These are phyloP conservation scores for Oxystoma pomonae DNA, from an alignment of 2,888 invertebrate species.

Conservation along the genomic window DNA sequence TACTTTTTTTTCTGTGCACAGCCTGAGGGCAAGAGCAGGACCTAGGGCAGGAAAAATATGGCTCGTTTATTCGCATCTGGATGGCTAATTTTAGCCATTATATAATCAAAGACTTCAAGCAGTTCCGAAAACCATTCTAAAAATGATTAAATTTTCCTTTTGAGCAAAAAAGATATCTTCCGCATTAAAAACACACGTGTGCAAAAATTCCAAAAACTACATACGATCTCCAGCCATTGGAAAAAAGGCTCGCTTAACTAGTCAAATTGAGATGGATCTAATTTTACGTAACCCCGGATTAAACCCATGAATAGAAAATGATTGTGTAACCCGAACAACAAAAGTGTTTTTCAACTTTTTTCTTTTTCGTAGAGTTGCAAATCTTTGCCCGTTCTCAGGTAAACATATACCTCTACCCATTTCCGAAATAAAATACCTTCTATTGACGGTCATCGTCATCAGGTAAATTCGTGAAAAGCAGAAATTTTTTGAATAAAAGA, in stretches of 20 bases:
- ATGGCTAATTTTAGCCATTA: no score
- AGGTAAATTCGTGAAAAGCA: constrained; percentile 21
- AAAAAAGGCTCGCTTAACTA: constrained; percentile 17
- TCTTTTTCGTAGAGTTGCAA: constrained; percentile 33
- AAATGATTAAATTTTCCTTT: no score
- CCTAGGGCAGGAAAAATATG: no score
- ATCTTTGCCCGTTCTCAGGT: constrained; percentile 26
- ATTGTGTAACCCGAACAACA: constrained; percentile 25
- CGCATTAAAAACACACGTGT: no score
- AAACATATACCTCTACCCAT: constrained; percentile 11
- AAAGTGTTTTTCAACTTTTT: constrained; percentile 23
- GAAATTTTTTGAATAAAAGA: constrained; percentile 8
- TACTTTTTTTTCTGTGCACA: no score
- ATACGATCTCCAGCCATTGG: background rate
- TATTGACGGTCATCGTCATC: constrained; percentile 15
- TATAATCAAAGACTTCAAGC: no score
- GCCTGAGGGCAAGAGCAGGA: no score
- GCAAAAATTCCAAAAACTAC: background rate
- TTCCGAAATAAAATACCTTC: constrained; percentile 14
- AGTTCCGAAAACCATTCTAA: no score
- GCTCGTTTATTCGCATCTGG: no score
- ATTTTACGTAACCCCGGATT: constrained; percentile 27
- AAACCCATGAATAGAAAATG: constrained; percentile 22
- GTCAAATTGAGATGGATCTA: constrained; percentile 24
- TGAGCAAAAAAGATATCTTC: no score